phyloP scores from a whole-genome alignment of 2,797 vertebrate species.

The Lemur catta region DNA sequence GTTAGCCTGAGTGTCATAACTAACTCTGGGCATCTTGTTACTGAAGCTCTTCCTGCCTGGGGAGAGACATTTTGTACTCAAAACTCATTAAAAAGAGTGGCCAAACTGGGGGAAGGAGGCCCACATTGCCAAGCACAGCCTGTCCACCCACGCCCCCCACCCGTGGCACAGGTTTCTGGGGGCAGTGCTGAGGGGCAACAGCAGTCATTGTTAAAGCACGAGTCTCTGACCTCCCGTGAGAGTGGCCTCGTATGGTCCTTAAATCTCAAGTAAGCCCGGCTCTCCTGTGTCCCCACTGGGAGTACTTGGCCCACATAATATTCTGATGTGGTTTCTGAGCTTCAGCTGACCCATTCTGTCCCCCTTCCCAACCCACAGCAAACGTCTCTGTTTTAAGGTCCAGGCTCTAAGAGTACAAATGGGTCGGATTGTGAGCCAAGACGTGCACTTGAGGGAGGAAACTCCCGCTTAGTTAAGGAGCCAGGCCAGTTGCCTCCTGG shows the following conservation, averaged over 20 bases:
- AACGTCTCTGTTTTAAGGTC: conserved; percentile 20
- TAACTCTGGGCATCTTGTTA: conserved; percentile 13
- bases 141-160: accelerated
- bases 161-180: background rate
- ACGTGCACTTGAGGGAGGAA: background rate
- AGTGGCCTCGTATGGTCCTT: background rate
- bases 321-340: conserved; percentile 15
- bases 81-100: background rate
- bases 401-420: background rate
- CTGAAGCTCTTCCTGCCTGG: background rate
- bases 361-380: background rate
- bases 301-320: background rate
- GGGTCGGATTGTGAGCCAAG: background rate
- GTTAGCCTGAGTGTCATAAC: conserved; percentile 2
- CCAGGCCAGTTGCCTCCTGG: background rate
- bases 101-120: background rate
- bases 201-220: background rate
- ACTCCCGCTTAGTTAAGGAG: background rate
- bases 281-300: background rate
- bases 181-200: accelerated
- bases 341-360: background rate
- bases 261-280: background rate
- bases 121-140: background rate
- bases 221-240: background rate
- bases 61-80: background rate